Base-by-base conservation (phyloP, 2,888 invertebrate species). In the Melipona bicolor region DNA sequence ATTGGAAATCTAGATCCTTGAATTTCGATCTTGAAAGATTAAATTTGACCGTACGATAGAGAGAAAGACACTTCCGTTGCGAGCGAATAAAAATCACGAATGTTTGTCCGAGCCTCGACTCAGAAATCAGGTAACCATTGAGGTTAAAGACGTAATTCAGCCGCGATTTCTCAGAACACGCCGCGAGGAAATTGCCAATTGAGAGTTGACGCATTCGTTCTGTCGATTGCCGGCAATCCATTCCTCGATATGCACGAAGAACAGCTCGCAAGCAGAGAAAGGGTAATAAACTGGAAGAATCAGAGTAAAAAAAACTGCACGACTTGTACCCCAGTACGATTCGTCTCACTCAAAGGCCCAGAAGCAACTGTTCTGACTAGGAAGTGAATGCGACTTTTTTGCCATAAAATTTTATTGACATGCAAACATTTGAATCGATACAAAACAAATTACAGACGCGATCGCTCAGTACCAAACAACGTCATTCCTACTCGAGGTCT, bases 121-220 rank as follows among this genome's bases (percentile, higher is more conserved):
- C 43, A 11, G 52, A 68, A 79, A 69, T 68, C 68, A 49, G 62
- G 54, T 62, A 43, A 43, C 54, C 76, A 76, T 74, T 65, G n/a
- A 68, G 69, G 62, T 72, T 75, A 62, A 77, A 77, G 70, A 72
- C 67, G 71, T 77, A 72, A 77, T 71, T 71, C 72, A 70, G 36
- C 21, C 62, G 61, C 79, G 70, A 76, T 83, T 81, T 81, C 81
- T 24, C 32, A 59, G 74, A 67, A 69, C 72, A 69, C 87, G 71
- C 62, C 56, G 65, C 74, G 59, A 87, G 87, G 87, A 87, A 87
- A 87, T 87, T 70, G 74, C 32, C 77, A 72, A 9, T 43, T 43
- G 43, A 43, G 1, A 43, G 82, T 87, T 85, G 83, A 83, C 64
- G 62, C 52, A 50, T 72, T 61, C 73, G 32, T 52, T 49, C 50